Percentiles rank a stretch among this genome's conserved stretches.
Evolutionary conservation across 2,113 vertebrate genomes (phyloP).

Genomic region (Indicator indicator): DNA sequence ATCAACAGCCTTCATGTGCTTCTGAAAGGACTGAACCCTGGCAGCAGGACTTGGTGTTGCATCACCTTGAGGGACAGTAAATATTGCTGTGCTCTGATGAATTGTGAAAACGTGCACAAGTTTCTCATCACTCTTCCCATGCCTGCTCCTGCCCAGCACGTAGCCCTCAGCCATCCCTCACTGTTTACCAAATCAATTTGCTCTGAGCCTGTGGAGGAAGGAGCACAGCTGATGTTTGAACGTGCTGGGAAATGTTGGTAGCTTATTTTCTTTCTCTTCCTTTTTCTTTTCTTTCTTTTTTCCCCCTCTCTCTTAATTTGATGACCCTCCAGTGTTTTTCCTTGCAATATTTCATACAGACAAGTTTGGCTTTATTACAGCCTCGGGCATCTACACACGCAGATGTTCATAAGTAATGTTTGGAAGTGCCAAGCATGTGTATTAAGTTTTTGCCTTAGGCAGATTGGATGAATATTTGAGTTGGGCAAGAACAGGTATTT

Average conservation of each 20-base stretch:
- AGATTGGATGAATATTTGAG: conserved; percentile 11
- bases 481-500: neutral
- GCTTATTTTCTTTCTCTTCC: neutral
- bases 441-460: conserved; percentile 32
- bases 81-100: neutral
- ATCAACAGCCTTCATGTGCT: neutral
- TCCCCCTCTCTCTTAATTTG: neutral
- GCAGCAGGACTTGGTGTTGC: neutral
- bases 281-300: neutral
- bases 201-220: neutral
- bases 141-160: neutral
- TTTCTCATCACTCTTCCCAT: neutral
- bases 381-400: neutral
- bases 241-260: neutral
- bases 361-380: conserved; percentile 29
- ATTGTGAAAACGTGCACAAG: neutral
- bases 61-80: conserved; percentile 23
- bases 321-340: neutral
- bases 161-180: neutral
- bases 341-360: conserved; percentile 4
- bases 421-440: neutral
- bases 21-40: neutral
- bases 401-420: conserved; percentile 30
- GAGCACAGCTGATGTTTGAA: neutral
- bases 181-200: neutral